Conservation (phyloP, 2,113 vertebrate species). For the Micronycteris hirsuta region DNA sequence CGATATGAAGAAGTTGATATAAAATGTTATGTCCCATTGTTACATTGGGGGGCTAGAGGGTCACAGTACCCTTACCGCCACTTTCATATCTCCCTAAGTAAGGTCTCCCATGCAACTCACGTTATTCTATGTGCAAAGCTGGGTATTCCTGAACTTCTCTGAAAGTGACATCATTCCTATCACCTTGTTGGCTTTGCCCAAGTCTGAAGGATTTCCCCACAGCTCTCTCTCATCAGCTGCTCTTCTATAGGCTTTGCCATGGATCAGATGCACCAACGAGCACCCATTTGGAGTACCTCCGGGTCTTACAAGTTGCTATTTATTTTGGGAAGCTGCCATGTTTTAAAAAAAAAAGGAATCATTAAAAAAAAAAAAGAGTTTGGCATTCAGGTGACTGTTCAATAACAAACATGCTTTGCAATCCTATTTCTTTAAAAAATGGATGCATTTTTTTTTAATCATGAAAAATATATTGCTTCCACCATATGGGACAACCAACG, state of each 20-base stretch:
- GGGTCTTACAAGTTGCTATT: constrained; percentile 5
- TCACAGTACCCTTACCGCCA: background rate
- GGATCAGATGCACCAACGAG: background rate
- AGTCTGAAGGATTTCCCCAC: constrained; percentile 28
- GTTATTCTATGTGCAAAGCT: background rate
- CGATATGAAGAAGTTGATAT: background rate
- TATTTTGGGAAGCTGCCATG: constrained; percentile 20
- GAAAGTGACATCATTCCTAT: constrained; percentile 28
- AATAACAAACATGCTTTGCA: constrained; percentile 67
- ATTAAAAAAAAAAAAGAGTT: background rate
- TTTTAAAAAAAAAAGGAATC: background rate
- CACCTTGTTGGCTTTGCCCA: background rate
- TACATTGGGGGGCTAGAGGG: background rate
- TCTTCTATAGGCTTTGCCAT: background rate
- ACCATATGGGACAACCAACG: constrained; percentile 90
- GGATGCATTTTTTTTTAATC: constrained; percentile 80
- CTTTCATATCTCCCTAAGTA: background rate
- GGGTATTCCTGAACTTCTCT: background rate
- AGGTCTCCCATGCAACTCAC: background rate
- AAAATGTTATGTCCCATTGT: background rate
- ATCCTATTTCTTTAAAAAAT: constrained; percentile 80
- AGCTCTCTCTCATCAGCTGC: background rate
- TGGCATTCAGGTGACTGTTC: constrained; percentile 68
- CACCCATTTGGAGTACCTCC: background rate
- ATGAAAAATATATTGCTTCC: constrained; percentile 85